phyloP scores from a whole-genome alignment of 1,140 invertebrate species.

The Papilio glaucus region DNA sequence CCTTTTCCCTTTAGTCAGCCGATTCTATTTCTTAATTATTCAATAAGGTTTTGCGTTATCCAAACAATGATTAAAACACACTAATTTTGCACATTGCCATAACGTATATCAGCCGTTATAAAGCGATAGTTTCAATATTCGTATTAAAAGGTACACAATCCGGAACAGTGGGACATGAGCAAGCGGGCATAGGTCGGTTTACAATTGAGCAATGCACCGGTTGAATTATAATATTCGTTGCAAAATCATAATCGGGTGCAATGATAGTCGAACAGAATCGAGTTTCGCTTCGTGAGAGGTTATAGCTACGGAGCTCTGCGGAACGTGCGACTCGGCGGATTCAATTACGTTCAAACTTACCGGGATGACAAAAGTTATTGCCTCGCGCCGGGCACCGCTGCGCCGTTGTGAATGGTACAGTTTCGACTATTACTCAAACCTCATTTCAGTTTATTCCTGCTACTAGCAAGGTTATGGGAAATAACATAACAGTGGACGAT shows the following conservation, averaged over 20 bases:
- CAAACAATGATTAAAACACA: too few species aligned
- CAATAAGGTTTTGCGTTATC: too few species aligned
- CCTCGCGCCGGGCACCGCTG: conserved; percentile 16
- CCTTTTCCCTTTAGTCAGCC: too few species aligned
- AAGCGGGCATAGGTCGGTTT: conserved; percentile 43
- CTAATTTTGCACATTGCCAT: too few species aligned
- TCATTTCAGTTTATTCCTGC: conserved; percentile 7
- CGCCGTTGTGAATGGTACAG: neutral
- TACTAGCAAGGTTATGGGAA: neutral
- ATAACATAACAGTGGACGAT: neutral
- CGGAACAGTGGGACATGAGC: neutral
- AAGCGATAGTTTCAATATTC: neutral
- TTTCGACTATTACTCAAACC: conserved; percentile 18
- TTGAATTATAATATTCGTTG: conserved; percentile 64
- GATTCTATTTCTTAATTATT: too few species aligned
- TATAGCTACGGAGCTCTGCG: conserved; percentile 45
- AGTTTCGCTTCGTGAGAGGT: conserved; percentile 61
- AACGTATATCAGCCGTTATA: too few species aligned
- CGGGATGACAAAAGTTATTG: conserved; percentile 59
- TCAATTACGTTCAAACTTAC: conserved; percentile 65
- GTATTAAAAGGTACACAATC: conserved; percentile 5
- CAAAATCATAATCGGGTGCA: conserved; percentile 61
- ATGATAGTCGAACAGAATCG: conserved; percentile 58
- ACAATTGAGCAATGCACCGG: conserved; percentile 42
- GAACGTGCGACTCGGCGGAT: conserved; percentile 56